Conservation (phyloP, 2,797 vertebrate species). For the Craterocephalus amniculus region DNA sequence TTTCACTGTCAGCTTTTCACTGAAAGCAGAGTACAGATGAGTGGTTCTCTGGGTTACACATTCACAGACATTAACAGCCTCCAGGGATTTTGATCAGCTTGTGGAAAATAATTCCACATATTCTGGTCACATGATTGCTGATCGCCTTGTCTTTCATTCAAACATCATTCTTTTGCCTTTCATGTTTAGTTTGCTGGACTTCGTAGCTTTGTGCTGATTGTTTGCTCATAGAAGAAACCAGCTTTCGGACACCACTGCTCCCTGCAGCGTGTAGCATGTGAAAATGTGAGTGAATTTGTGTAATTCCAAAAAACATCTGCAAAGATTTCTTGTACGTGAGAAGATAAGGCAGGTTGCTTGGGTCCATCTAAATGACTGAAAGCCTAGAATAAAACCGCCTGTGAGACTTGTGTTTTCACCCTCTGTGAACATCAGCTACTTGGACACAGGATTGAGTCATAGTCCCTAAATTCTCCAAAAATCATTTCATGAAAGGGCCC, state of each 20-base stretch:
- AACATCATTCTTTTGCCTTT: not conserved
- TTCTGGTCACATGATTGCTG: not conserved
- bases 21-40: not conserved
- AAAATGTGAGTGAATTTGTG: not conserved
- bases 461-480: not conserved
- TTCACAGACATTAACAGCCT: not conserved
- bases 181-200: not conserved
- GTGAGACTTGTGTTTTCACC: not conserved
- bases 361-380: not conserved
- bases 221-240: too few relatives aligned
- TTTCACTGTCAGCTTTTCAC: not conserved
- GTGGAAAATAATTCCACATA: not conserved
- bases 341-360: not conserved
- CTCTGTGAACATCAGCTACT: not conserved
- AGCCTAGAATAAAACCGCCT: not conserved
- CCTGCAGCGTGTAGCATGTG: not conserved
- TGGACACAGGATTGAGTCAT: not conserved
- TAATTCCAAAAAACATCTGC: not conserved
- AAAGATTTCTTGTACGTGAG: not conserved
- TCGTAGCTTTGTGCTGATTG: not conserved
- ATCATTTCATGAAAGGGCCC: not conserved
- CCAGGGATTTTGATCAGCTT: constrained; percentile 13
- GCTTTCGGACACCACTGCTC: not conserved
- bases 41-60: not conserved
- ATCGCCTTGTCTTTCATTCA: too few relatives aligned